Percentiles rank a stretch among this genome's conserved stretches.
phyloP scores from a whole-genome alignment of 2,113 vertebrate genomes.

The Machaerirhynchus nigripectus region DNA sequence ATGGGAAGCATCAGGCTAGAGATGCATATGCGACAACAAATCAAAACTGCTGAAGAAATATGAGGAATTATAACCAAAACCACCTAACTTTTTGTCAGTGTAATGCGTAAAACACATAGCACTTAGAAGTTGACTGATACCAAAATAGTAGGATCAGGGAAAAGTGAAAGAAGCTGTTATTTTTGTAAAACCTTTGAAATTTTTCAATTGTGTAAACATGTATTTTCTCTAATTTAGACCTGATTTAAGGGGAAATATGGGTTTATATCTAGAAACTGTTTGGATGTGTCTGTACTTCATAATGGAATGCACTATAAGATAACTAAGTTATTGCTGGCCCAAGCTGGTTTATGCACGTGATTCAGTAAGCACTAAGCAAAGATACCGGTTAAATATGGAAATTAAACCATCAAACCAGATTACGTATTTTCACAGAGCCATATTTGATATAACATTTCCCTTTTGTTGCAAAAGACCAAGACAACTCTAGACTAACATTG shows the following conservation, averaged over 20 bases:
- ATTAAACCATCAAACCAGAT: neutral
- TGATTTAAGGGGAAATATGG: neutral
- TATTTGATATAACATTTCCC: neutral
- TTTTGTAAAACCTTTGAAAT: neutral
- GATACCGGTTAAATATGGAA: neutral
- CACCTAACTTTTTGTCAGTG: neutral
- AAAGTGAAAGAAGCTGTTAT: neutral
- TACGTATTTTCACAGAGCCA: neutral
- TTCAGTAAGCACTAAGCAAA: neutral
- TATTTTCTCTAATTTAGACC: neutral
- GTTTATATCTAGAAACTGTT: neutral
- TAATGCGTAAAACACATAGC: neutral
- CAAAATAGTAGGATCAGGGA: neutral
- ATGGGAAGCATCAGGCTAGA: no score
- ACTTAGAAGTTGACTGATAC: neutral
- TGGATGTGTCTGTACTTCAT: neutral
- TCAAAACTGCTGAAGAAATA: neutral
- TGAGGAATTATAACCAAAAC: neutral
- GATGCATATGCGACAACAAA: no score
- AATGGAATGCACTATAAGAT: neutral
- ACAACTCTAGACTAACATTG: neutral
- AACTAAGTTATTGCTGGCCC: neutral
- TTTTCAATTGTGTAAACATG: neutral
- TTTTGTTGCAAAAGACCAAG: neutral
- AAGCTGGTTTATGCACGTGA: neutral